Conservation (phyloP, 1,140 invertebrate species). For the Brachionus koreanus region DNA sequence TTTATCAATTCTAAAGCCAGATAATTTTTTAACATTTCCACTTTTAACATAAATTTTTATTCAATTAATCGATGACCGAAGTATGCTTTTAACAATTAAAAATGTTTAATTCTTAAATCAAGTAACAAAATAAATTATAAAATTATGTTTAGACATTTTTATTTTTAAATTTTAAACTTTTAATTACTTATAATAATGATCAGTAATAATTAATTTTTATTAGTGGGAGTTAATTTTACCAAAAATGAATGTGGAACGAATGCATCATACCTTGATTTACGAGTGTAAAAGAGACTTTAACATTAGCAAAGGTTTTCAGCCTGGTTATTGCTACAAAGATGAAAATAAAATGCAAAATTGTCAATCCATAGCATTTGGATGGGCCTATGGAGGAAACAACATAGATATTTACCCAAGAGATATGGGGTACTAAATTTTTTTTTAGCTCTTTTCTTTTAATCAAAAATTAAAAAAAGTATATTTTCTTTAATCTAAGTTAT, state of each 20-base stretch:
- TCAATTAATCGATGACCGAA: too few relatives aligned
- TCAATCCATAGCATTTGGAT: background rate
- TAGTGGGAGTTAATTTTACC: conserved; percentile 39
- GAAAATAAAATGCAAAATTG: background rate
- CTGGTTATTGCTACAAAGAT: background rate
- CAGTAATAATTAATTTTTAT: too few relatives aligned
- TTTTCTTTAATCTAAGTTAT: conserved; percentile 5
- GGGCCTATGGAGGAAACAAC: conserved; percentile 13
- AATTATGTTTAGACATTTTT: too few relatives aligned
- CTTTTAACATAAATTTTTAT: too few relatives aligned
- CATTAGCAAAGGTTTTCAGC: background rate
- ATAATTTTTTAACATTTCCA: too few relatives aligned
- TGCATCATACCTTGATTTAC: conserved; percentile 43
- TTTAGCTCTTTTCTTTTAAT: background rate
- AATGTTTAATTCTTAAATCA: too few relatives aligned
- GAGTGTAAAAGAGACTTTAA: background rate
- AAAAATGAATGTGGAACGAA: background rate
- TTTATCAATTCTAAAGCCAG: too few relatives aligned
- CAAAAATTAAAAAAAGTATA: background rate
- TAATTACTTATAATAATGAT: too few relatives aligned
- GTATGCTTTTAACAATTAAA: too few relatives aligned
- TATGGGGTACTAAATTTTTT: background rate
- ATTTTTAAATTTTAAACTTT: too few relatives aligned
- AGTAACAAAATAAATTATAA: too few relatives aligned
- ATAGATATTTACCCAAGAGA: conserved; percentile 24